Base-by-base conservation (phyloP, 2,113 vertebrate genomes). In the Barbus barbus region DNA sequence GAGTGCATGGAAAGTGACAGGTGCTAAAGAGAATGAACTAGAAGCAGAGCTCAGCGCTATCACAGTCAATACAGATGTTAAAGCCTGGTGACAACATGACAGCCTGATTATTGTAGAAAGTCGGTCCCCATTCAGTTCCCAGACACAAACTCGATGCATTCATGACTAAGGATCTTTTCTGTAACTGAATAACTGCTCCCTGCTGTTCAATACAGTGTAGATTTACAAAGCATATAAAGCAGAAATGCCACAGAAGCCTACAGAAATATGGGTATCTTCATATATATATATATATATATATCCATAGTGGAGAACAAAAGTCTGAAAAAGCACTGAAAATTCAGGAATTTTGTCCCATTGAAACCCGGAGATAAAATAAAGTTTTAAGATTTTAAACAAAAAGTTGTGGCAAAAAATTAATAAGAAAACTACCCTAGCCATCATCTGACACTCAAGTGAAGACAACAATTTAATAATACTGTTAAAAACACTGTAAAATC, bases 1-100 rank as follows among this genome's bases (percentile, higher is more conserved):
- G 38, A 89, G 86, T 65, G 78, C 58, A 83, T 83, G 60, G 71
- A 81, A 88, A 53, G 84, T 89, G 90, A 86, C 80, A 89, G 79
- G 85, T 86, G 90, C 73, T 86, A 86, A 85, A 65, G 65, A 44
- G 48, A 83, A 76, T 63, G 46, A 41, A 69, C 63, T 73, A 63
- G 44, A 26, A 61, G 75, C 46, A 12, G 38, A 82, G 77, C 83
- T 33, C 86, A 85, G 89, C 44, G 69, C 86, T 83, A 84, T 85
- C 53, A 24, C 78, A 88, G 82, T 75, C 71, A 63, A 80, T 84
- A 82, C 61, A 7, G 41, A 82, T 81, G 83, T 78, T 77, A 76
- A 78, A 78, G 81, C 18, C 60, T 67, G 31, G 41, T 72, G 74
- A 75, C 58, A 74, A 78, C 60, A 83, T 11, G 46, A n/a, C 71